Base-by-base conservation (phyloP, 2,113 vertebrate species). In the Atractosteus spatula region DNA sequence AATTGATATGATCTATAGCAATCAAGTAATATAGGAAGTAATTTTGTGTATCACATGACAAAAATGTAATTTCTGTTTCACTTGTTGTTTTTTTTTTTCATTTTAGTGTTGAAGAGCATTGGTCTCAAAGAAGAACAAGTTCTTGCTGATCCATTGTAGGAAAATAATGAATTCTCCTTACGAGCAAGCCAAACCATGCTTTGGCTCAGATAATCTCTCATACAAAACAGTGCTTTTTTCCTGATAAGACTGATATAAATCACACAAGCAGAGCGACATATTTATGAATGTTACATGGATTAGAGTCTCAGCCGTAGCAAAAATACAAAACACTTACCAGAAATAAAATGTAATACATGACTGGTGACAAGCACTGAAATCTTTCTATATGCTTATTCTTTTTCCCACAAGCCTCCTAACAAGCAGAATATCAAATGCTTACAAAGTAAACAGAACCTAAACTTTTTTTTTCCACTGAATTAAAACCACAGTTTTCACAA, bases 401-500 rank as follows among this genome's bases (percentile, higher is more conserved):
- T 86, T 68, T 69, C 44, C 47, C 16, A 0, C 57, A 69, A 45
- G 47, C 74, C 42, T 68, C 10, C 76, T 74, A 84, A 66, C 81
- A 77, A 80, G 79, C 41, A 73, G 55, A 80, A 77, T 74, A 73
- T 72, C 70, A 85, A 78, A 85, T 67, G 54, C 79, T 84, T 78
- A 73, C 77, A 82, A 86, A 86, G 29, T 57, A 62, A 73, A 74
- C 74, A 73, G 71, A 59, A 65, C 80, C 73, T 77, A 79, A 78
- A 3, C 71, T 74, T 81, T 69, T 73, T 7, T 70, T 77, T 82
- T 79, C 82, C 80, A 82, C 68, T 67, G 87, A 87, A 90, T 88
- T 87, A 89, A 90, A 91, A 86, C 74, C 76, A 82, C 77, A 80
- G 77, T 77, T 88, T 87, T 85, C 84, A 88, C 86, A 90, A 77